Evolutionary conservation across 2,113 vertebrate genomes (phyloP).

Genomic region (Colaptes auratus): DNA sequence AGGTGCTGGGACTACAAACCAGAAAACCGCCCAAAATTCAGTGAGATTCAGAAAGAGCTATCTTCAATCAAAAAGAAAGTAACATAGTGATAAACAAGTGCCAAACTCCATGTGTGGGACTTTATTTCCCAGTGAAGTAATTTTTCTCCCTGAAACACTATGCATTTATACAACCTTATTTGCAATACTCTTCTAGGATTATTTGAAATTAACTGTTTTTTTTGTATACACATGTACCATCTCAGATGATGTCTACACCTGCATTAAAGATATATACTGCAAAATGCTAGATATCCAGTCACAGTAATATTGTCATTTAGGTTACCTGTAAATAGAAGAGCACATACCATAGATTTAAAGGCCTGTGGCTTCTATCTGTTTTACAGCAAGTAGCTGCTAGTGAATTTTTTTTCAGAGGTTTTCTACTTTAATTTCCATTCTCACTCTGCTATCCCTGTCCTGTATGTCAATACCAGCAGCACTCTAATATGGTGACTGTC

Average conservation of each 20-base stretch:
- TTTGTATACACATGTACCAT: constrained; percentile 29
- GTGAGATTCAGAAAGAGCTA: constrained; percentile 90
- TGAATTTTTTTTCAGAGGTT: constrained; percentile 28
- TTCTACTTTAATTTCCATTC: constrained; percentile 14
- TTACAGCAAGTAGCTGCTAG: constrained; percentile 22
- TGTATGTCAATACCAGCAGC: not conserved
- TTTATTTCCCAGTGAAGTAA: constrained; percentile 59
- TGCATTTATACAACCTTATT: constrained; percentile 60
- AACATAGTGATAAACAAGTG: constrained; percentile 57
- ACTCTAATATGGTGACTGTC: not conserved
- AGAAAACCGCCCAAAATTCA: constrained; percentile 92
- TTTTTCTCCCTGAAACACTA: constrained; percentile 56
- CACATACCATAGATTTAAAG: constrained; percentile 32
- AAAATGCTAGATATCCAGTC: constrained; percentile 40
- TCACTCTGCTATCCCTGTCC: not conserved
- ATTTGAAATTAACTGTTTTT: constrained; percentile 56
- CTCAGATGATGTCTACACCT: constrained; percentile 42
- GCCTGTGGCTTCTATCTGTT: constrained; percentile 13
- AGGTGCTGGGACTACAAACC: constrained; percentile 96
- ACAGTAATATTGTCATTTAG: constrained; percentile 52
- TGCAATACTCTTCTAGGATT: constrained; percentile 68
- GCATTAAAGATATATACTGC: constrained; percentile 40
- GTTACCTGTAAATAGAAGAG: constrained; percentile 60
- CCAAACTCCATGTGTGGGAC: constrained; percentile 6
- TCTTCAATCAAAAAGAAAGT: constrained; percentile 87